These are phyloP conservation scores for Parotia lawesii DNA, from an alignment of 2,113 vertebrate genomes.

Conservation along the genomic window DNA sequence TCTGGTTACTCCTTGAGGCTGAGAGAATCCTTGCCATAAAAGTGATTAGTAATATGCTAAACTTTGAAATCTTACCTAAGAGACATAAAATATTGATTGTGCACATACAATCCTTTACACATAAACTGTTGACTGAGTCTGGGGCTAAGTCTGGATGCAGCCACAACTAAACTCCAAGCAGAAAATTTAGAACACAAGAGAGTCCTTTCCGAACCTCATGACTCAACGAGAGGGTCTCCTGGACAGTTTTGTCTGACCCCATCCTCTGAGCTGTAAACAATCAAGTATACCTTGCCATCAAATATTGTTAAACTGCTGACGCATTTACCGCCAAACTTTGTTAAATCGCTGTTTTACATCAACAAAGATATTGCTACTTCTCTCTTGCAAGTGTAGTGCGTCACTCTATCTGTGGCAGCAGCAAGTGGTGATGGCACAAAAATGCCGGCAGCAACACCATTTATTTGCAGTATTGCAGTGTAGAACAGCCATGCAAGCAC, in stretches of 20 bases:
- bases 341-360: not conserved
- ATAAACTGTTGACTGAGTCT: not conserved
- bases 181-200: not conserved
- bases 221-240: not conserved
- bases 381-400: not conserved
- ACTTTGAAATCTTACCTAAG: not conserved
- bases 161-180: not conserved
- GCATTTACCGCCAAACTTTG: not conserved
- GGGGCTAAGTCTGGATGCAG: not conserved
- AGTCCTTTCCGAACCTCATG: not conserved
- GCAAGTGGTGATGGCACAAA: not conserved
- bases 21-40: not conserved
- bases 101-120: not conserved
- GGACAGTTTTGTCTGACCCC: not conserved
- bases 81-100: not conserved
- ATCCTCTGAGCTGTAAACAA: not conserved
- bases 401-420: not conserved
- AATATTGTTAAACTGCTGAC: not conserved
- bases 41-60: not conserved
- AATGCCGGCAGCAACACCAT: not conserved
- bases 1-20: too few relatives aligned
- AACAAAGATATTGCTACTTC: not conserved
- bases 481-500: not conserved
- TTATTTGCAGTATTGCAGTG: not conserved
- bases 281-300: rapidly evolving